phyloP scores from a whole-genome alignment of 2,113 vertebrate species.

The Platycercus adscitus region DNA sequence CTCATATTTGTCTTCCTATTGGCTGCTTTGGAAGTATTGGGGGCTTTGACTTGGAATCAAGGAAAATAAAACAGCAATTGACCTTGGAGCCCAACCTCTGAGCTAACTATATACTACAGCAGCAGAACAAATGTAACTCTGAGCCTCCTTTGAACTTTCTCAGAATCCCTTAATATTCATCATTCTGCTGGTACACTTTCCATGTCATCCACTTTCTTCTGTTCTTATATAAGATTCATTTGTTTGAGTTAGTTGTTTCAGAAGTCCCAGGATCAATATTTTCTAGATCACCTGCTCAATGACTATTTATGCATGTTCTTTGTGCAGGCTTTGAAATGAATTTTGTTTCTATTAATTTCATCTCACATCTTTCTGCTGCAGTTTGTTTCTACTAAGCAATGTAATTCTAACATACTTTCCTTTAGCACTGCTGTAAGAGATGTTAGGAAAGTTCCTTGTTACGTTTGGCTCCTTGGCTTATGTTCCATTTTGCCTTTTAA shows the following conservation, averaged over 20 bases:
- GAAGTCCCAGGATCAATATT: background rate
- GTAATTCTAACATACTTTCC: background rate
- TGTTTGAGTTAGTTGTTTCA: background rate
- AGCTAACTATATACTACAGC: background rate
- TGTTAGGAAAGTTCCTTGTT: background rate
- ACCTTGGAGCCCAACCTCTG: background rate
- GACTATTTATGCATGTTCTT: background rate
- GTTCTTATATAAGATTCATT: background rate
- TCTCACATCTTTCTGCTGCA: background rate
- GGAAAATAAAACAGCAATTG: background rate
- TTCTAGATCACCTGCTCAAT: background rate
- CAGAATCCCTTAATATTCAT: background rate
- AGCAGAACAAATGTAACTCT: background rate
- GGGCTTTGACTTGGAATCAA: background rate
- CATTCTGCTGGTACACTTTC: background rate
- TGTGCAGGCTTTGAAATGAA: background rate
- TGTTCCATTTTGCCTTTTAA: background rate
- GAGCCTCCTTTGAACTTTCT: background rate
- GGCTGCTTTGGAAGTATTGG: background rate
- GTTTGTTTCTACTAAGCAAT: background rate
- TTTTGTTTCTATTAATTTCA: background rate
- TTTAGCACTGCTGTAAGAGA: background rate
- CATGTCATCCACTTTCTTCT: background rate
- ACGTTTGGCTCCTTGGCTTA: background rate
- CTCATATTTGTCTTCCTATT: background rate